Evolutionary conservation across 2,797 vertebrate species (phyloP), one percentile per base, ranked within the genome.

Genomic region (Spheniscus humboldti): DNA sequence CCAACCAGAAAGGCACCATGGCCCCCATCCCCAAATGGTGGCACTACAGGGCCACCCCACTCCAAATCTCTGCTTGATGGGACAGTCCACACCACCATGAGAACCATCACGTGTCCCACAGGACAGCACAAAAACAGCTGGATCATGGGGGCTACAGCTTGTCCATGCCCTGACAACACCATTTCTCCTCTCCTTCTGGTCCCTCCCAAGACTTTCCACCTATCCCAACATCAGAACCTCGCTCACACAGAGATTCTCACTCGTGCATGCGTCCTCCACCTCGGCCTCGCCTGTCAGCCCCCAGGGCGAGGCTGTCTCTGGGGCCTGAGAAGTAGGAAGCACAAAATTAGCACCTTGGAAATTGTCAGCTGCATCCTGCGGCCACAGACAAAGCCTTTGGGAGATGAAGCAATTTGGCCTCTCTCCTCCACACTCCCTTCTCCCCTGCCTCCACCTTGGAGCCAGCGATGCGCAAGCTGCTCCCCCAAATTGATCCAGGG

Each of bases 231-330:
- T 14, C 68, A 83, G 71, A 64, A 66, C 55, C 15, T 90, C 1
- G 0, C 63, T 48, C 75, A 39, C 57, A 52, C 0, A 0, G 43
- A 4, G 1, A 13, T 8, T 81, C 20, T 88, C 22, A 18, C 55
- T 62, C 1, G 0, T 11, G 55, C 53, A 53, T 0, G 2, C 7
- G 8, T 53, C 53, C 43, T 77, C 20, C 43, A 73, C 28, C 78
- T 57, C 39, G n/a, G 39, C 50, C 64, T 57, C 7, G 2, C 25
- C 56, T 19, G 7, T 23, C 37, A 62, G 45, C 24, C 50, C 48
- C 48, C 1, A 1, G 39, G 63, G 13, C 87, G 19, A 71, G 30
- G 31, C 24, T 67, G 27, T 11, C 45, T 27, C 78, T 35, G 23
- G 69, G 43, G 41, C 23, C 45, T 53, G 67, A 39, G 60, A 91